A percentile compares a stretch with the other conserved stretches of the same genome.
phyloP scores from a whole-genome alignment of 2,888 invertebrate species.

The Mesoligia furuncula region DNA sequence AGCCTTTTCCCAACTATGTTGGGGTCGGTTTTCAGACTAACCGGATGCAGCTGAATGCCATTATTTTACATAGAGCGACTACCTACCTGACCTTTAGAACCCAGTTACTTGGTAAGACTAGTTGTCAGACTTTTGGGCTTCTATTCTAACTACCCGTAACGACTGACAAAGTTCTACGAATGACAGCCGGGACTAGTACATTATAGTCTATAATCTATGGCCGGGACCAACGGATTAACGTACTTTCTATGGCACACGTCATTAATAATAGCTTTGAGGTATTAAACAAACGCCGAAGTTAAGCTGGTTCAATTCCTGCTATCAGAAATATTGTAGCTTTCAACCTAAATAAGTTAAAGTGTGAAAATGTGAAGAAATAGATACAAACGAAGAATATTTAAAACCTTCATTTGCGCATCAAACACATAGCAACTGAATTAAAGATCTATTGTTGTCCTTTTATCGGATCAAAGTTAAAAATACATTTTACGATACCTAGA shows the following conservation, averaged over 20 bases:
- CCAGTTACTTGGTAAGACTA: not conserved
- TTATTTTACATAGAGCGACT: not conserved
- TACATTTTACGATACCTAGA: not conserved
- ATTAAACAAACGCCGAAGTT: not conserved
- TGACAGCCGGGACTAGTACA: not conserved
- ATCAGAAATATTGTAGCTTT: not conserved
- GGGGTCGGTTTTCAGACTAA: not conserved
- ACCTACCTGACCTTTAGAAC: not conserved
- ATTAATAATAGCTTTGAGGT: not conserved
- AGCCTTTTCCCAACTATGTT: not conserved
- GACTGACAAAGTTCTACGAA: not conserved
- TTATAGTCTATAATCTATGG: not conserved
- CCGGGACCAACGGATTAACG: not conserved
- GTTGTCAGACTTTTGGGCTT: not conserved
- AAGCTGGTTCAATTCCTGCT: not conserved
- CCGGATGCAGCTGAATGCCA: not conserved
- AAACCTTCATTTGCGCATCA: not conserved
- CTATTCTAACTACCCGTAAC: not conserved
- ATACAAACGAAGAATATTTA: not conserved
- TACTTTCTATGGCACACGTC: not conserved
- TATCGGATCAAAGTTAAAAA: conserved; percentile 2
- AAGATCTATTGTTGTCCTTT: not conserved
- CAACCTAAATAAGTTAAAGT: not conserved
- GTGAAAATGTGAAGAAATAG: not conserved
- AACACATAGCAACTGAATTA: not conserved